Conservation (phyloP, 2,888 invertebrate genomes). For the Apantesis nais region DNA sequence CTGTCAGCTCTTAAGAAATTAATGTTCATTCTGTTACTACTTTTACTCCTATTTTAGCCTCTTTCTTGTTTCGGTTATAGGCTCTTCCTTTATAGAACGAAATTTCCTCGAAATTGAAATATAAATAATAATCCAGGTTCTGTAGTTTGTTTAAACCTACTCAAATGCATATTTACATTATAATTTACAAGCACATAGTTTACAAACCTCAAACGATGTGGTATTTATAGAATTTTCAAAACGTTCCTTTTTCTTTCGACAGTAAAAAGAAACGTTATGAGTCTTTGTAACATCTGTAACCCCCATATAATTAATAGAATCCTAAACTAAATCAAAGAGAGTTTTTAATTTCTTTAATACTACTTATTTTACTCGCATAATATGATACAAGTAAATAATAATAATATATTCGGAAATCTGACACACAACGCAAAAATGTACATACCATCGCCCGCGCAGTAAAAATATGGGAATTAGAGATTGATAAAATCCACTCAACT, state of each 20-base stretch:
- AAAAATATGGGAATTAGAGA: slow-evolving; percentile 29
- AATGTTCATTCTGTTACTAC: slow-evolving; percentile 34
- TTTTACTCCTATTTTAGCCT: slow-evolving; percentile 19
- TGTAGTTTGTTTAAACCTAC: background rate
- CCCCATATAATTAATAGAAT: slow-evolving; percentile 17
- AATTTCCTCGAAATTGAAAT: background rate
- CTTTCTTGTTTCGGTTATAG: slow-evolving; percentile 25
- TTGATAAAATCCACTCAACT: slow-evolving; percentile 6
- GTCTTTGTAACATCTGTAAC: background rate
- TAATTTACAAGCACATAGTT: too few relatives aligned
- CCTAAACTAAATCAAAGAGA: slow-evolving; percentile 28
- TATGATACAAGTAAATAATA: slow-evolving; percentile 20
- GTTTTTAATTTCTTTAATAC: slow-evolving; percentile 31
- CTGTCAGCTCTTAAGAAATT: slow-evolving; percentile 33
- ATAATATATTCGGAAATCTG: too few relatives aligned
- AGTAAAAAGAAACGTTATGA: slow-evolving; percentile 8
- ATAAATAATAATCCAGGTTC: background rate
- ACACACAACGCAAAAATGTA: too few relatives aligned
- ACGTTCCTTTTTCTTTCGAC: background rate
- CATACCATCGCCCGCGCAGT: slow-evolving; percentile 6
- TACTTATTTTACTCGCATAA: slow-evolving; percentile 21
- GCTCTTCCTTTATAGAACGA: slow-evolving; percentile 15
- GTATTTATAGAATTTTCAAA: too few relatives aligned
- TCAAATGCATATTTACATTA: background rate
- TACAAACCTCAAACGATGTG: too few relatives aligned